These are phyloP conservation scores for Babyrousa celebensis DNA, from an alignment of 2,797 vertebrate species.

Conservation along the genomic window DNA sequence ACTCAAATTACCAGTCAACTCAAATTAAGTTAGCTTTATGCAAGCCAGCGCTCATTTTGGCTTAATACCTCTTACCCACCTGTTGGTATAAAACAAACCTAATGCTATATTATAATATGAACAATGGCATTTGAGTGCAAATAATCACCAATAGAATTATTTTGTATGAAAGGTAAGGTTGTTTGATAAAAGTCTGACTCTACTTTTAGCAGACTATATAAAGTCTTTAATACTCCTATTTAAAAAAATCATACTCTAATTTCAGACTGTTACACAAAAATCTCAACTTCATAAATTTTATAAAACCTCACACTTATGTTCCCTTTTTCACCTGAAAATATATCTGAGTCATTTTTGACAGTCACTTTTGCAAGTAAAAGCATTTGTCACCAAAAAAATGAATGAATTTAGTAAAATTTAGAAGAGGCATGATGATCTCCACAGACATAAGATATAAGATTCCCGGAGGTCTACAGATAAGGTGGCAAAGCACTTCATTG, in stretches of 20 bases:
- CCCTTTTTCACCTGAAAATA: slow-evolving; percentile 62
- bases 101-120: not conserved
- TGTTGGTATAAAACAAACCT: slow-evolving; percentile 55
- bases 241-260: slow-evolving; percentile 47
- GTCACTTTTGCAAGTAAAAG: slow-evolving; percentile 65
- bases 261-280: slow-evolving; percentile 57
- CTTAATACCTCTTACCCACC: slow-evolving; percentile 31
- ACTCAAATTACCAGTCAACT: slow-evolving; percentile 41
- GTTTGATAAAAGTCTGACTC: not conserved
- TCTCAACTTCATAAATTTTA: not conserved
- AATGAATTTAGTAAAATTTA: slow-evolving; percentile 65
- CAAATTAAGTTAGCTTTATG: slow-evolving; percentile 55
- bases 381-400: slow-evolving; percentile 32
- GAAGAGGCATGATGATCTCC: not conserved
- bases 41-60: slow-evolving; percentile 46
- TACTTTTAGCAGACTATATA: not conserved
- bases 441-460: not conserved
- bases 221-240: not conserved
- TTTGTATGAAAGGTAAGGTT: slow-evolving; percentile 58
- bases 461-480: slow-evolving; percentile 33
- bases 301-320: slow-evolving; percentile 54
- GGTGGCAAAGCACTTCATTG: slow-evolving; percentile 50
- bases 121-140: slow-evolving; percentile 24
- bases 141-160: slow-evolving; percentile 46
- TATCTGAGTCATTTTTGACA: slow-evolving; percentile 49